These are phyloP conservation scores for Leptogaster cylindrica DNA, from an alignment of 2,888 invertebrate genomes.

Conservation along the genomic window DNA sequence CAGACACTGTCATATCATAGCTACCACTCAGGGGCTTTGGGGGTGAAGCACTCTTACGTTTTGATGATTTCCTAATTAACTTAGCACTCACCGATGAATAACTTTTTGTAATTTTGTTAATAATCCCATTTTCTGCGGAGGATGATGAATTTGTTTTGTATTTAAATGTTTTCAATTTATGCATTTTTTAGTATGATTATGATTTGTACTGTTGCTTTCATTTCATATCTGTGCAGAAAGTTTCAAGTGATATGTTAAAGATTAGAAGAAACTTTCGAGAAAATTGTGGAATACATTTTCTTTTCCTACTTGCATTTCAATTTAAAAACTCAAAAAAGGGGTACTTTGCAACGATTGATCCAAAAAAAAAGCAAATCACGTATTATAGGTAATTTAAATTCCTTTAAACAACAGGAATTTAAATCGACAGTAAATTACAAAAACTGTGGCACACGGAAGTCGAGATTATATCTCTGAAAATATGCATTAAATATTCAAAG, in stretches of 20 bases:
- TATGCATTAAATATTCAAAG: too few species aligned
- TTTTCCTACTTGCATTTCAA: neutral
- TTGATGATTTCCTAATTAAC: slow-evolving; percentile 55
- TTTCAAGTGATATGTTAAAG: neutral
- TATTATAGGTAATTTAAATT: too few species aligned
- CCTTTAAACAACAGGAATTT: too few species aligned
- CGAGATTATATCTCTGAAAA: too few species aligned
- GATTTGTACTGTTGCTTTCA: neutral
- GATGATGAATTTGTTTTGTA: slow-evolving; percentile 49
- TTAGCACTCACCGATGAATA: slow-evolving; percentile 59
- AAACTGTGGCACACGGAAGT: too few species aligned
- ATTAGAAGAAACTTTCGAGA: neutral
- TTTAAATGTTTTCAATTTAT: slow-evolving; percentile 50
- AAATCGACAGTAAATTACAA: too few species aligned
- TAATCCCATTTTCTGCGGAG: slow-evolving; percentile 52
- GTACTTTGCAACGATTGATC: too few species aligned
- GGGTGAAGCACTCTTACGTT: slow-evolving; percentile 54
- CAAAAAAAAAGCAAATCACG: too few species aligned
- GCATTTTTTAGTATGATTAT: slow-evolving; percentile 45
- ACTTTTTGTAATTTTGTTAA: slow-evolving; percentile 58
- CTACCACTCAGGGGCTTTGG: slow-evolving; percentile 57
- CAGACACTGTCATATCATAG: slow-evolving; percentile 60
- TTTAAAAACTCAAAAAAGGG: too few species aligned
- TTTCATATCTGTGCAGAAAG: neutral
- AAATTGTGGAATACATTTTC: slow-evolving; percentile 18